Conservation (phyloP, 1,140 invertebrate genomes). For the Delia radicum region DNA sequence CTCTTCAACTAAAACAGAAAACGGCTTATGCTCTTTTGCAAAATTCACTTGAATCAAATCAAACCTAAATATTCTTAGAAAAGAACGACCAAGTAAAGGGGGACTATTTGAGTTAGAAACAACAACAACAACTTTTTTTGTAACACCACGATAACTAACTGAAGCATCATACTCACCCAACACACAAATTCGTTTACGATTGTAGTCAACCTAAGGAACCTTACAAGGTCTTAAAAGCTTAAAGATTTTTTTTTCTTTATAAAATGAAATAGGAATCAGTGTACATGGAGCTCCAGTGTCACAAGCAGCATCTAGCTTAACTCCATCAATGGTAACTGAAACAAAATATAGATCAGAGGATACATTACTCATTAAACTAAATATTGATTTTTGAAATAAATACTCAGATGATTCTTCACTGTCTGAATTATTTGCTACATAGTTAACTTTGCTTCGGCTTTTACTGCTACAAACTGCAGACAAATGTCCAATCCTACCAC, state of each 20-base stretch:
- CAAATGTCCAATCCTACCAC: slow-evolving; percentile 12
- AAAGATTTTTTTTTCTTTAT: neutral
- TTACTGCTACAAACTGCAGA: neutral
- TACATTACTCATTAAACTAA: neutral
- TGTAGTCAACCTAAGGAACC: neutral
- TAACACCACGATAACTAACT: slow-evolving; percentile 7
- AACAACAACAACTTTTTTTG: slow-evolving; percentile 25
- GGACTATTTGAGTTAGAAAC: slow-evolving; percentile 19
- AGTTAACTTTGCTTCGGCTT: neutral
- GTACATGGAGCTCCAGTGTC: slow-evolving; percentile 22
- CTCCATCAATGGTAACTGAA: slow-evolving; percentile 12
- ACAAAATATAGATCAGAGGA: neutral
- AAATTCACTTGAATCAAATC: slow-evolving; percentile 13
- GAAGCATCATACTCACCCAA: slow-evolving; percentile 27
- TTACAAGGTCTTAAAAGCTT: neutral
- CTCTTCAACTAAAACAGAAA: neutral
- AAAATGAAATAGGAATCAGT: neutral
- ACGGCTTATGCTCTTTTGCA: neutral
- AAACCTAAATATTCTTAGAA: slow-evolving; percentile 27
- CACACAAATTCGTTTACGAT: neutral
- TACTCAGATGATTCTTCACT: neutral
- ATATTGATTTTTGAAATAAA: neutral
- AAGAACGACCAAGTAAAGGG: slow-evolving; percentile 24
- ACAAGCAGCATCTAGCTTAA: slow-evolving; percentile 5
- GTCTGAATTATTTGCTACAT: neutral